Conservation (phyloP, 1,140 invertebrate species). For the Drosophila seguyi region DNA sequence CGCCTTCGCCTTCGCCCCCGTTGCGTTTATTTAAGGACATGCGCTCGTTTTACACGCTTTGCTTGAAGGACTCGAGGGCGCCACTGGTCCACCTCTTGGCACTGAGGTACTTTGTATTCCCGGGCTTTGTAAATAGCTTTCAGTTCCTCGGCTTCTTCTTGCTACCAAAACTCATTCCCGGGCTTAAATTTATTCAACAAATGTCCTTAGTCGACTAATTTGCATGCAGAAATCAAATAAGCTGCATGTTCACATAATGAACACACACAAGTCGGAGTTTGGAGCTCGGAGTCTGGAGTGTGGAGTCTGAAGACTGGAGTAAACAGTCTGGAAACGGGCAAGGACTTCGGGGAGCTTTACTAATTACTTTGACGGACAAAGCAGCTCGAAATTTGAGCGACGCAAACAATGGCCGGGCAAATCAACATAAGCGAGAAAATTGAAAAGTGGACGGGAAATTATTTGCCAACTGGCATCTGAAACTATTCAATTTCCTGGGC, state of each 20-base stretch:
- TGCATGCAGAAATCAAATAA: conserved; percentile 83
- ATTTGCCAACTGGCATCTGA: conserved; percentile 76
- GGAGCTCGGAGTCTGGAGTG: background rate
- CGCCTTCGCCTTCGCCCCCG: conserved; percentile 39
- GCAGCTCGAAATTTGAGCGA: conserved; percentile 61
- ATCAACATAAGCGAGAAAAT: conserved; percentile 75
- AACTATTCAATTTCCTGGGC: conserved; percentile 80
- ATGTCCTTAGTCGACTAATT: conserved; percentile 78
- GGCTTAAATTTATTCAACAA: conserved; percentile 77
- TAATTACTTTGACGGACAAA: conserved; percentile 84
- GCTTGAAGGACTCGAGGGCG: conserved; percentile 51
- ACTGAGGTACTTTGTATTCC: conserved; percentile 34
- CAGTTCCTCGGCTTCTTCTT: conserved; percentile 63
- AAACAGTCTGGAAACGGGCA: conserved; percentile 21
- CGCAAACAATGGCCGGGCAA: conserved; percentile 71
- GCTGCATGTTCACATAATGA: conserved; percentile 74
- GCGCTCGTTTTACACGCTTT: conserved; percentile 74
- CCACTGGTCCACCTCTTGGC: conserved; percentile 5
- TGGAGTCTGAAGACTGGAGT: background rate
- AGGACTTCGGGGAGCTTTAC: conserved; percentile 66
- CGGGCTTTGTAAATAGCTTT: conserved; percentile 60
- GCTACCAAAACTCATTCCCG: conserved; percentile 12
- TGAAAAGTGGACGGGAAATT: conserved; percentile 65
- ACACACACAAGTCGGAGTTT: conserved; percentile 40
- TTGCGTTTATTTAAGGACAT: conserved; percentile 75